Base-by-base conservation (phyloP, 1,140 invertebrate species). In the Tetranychus urticae region DNA sequence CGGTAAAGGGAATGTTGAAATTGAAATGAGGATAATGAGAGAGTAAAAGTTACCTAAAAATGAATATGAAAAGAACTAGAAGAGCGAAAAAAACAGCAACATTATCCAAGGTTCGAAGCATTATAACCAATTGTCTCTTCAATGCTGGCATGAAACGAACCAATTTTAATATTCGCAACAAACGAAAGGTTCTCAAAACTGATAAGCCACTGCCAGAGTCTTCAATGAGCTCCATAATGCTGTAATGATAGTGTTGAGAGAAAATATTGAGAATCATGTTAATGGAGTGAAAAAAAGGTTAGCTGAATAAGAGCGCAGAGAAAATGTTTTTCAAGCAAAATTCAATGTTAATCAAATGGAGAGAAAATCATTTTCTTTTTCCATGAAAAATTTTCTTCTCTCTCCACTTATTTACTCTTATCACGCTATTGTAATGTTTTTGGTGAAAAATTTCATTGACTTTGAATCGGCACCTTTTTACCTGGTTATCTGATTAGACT, bases 61-160 rank as follows among this genome's bases (percentile, higher is more conserved):
- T 98, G 77, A 99, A 99, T 72, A 99, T 98, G 76, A 99, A 98
- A 50, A 99, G 81, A 66, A 98, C 84, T 63, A 98, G 82, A 64
- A 98, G 82, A 45, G 90, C 93, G 78, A 98, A 98, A 78, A 98
- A 96, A 63, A 94, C 82, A 52, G 91, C 91, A 54, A 96, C 91
- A 73, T 97, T 97, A 76, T 97, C 91, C 87, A 96, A 93, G n/a
- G 91, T 96, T 66, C 88, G 77, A 54, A 97, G 77, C 91, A 96
- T 97, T 54, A 97, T 89, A 70, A 96, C 88, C 3, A 99, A 77
- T 73, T 99, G 94, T 33, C 93, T 79, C 50, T 91, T 78, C 39
- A 98, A 77, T 70, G 97, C 97, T 23, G 94, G 94, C 85, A 99
- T 86, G 71, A 99, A 69, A 23, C 94, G 82, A 34, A 99, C 93